These are phyloP conservation scores for Himalopsyche anomala DNA, from an alignment of 2,888 invertebrate species.

Conservation along the genomic window DNA sequence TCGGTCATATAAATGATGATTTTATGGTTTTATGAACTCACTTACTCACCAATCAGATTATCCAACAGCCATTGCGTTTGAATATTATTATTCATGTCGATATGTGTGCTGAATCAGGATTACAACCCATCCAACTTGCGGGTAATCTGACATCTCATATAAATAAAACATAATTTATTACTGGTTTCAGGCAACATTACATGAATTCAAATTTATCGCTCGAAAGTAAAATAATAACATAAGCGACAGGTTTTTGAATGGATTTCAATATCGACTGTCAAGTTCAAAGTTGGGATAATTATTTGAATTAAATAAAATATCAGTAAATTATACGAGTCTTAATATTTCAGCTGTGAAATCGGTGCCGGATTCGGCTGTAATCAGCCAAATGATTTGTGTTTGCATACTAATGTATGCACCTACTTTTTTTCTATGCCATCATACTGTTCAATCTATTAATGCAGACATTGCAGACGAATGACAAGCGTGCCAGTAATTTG, in stretches of 20 bases:
- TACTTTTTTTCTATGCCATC: too few species aligned
- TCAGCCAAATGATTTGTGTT: too few species aligned
- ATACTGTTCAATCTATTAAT: too few species aligned
- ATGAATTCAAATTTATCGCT: slow-evolving; percentile 20
- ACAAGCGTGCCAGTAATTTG: too few species aligned
- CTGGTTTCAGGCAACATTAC: slow-evolving; percentile 1
- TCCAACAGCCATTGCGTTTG: not conserved
- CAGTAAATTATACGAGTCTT: too few species aligned
- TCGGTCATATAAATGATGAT: slow-evolving; percentile 10
- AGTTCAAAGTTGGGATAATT: not conserved
- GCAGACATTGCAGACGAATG: too few species aligned
- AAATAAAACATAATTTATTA: slow-evolving; percentile 52
- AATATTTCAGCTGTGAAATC: too few species aligned
- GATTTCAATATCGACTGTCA: not conserved
- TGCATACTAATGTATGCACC: too few species aligned
- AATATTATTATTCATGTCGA: not conserved
- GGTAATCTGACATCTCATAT: slow-evolving; percentile 54
- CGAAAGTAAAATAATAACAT: not conserved
- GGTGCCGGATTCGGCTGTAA: too few species aligned
- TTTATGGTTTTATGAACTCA: slow-evolving; percentile 5
- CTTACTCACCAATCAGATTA: not conserved
- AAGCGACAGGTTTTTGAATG: not conserved
- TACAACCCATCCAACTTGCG: not conserved
- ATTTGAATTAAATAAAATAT: too few species aligned
- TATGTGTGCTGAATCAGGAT: slow-evolving; percentile 5